Evolutionary conservation across 2,888 invertebrate species (phyloP).

Genomic region (Caenorhabditis sinica): DNA sequence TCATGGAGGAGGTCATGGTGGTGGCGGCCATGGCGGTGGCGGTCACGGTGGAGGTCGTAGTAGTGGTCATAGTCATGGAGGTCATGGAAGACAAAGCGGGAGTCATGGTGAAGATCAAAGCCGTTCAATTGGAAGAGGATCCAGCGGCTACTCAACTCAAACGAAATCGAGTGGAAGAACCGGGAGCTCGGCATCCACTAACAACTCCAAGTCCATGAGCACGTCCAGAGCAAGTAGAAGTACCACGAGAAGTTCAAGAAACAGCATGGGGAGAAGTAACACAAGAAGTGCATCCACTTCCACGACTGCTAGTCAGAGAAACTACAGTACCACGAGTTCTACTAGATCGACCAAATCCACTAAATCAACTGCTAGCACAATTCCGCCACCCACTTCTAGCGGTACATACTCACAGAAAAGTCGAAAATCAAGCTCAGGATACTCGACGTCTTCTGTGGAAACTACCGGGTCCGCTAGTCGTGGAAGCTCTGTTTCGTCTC

Average conservation of each 20-base stretch:
- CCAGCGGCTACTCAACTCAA: neutral
- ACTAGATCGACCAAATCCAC: slow-evolving; percentile 20
- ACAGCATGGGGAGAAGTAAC: neutral
- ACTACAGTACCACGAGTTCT: neutral
- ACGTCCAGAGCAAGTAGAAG: slow-evolving; percentile 15
- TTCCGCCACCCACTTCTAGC: slow-evolving; percentile 1
- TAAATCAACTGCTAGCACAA: slow-evolving; percentile 8
- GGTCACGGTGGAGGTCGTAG: slow-evolving; percentile 28
- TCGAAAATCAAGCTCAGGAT: slow-evolving; percentile 20
- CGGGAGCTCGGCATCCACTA: neutral
- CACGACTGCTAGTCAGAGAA: neutral
- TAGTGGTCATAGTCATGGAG: neutral
- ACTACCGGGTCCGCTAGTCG: slow-evolving; percentile 12
- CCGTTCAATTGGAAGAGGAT: slow-evolving; percentile 7
- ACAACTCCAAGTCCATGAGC: neutral
- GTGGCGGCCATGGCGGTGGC: slow-evolving; percentile 6
- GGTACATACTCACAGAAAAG: slow-evolving; percentile 12
- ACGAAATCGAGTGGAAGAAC: slow-evolving; percentile 12
- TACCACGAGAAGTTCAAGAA: neutral
- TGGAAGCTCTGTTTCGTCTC: neutral
- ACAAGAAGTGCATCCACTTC: neutral
- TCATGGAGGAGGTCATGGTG: slow-evolving; percentile 11
- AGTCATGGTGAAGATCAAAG: neutral
- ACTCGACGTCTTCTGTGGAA: slow-evolving; percentile 23
- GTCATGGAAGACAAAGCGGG: too few species aligned